Base-by-base conservation (phyloP, 1,140 invertebrate species). In the Hylaeus anthracinus region DNA sequence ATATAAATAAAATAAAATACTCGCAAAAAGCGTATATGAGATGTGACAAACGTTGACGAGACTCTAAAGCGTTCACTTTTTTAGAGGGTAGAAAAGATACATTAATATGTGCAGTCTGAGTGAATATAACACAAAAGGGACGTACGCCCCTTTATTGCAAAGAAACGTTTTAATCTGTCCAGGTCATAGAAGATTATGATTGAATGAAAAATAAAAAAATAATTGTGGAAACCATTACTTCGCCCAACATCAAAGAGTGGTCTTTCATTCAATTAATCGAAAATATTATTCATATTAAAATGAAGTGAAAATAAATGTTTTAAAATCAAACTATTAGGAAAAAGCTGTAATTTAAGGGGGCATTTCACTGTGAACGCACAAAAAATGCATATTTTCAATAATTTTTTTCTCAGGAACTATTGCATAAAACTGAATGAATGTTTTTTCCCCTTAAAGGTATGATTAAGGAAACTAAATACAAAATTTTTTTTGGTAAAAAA, bases 11-110 rank as follows among this genome's bases (percentile, higher is more conserved):
- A 15, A 43, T 1, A 45, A 72, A 12, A 39, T 1, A 72, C n/a
- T 45, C 45, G 61, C 73, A 48, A 48, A 77, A 65, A 65, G 61
- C 26, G 66, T 41, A 45, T 39, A 43, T 26, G 41, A 43, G 41
- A 56, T 12, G 48, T 53, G 51, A 73, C 60, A 73, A 65, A 72
- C 63, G 58, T 53, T 65, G 41, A 9, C 12, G 9, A 51, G 51
- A 51, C 61, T 58, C 26, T 48, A 26, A 65, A 79, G 51, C 70
- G 61, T 79, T 79, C 65, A 65, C 77, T 14, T 64, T 79, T 72
- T 45, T 53, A 56, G 5, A 73, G 70, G 70, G n/a, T 70, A 65
- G 60, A 79, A 79, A 79, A 72, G 61, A 79, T 56, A 64, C 64
- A 77, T 71, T 56, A 75, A 78, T 69, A 77, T 26, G 9, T 37